Percentiles rank a stretch among this genome's conserved stretches.
Evolutionary conservation across 2,888 invertebrate genomes (phyloP).

Genomic region (Caenorhabditis doughertyi): DNA sequence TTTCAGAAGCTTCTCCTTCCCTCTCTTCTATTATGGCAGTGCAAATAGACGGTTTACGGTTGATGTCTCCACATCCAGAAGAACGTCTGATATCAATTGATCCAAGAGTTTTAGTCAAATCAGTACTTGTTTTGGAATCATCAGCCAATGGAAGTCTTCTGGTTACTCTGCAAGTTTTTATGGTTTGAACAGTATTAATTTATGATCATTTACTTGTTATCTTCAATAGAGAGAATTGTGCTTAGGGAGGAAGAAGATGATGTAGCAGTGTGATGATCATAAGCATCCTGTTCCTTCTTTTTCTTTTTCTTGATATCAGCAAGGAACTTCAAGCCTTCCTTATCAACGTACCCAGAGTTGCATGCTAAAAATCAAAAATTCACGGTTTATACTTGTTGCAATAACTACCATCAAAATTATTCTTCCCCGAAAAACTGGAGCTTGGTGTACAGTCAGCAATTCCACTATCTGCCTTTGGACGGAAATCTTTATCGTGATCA

Average conservation of each 20-base stretch:
- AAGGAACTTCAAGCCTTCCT: slow-evolving; percentile 41
- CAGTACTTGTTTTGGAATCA: background rate
- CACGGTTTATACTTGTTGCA: no score
- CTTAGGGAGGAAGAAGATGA: slow-evolving; percentile 26
- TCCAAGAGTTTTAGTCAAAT: slow-evolving; percentile 11
- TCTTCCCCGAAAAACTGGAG: slow-evolving; percentile 43
- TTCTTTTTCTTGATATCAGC: slow-evolving; percentile 35
- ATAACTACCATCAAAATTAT: slow-evolving; percentile 5
- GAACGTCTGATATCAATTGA: slow-evolving; percentile 25
- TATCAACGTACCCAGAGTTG: slow-evolving; percentile 16
- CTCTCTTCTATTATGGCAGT: slow-evolving; percentile 54
- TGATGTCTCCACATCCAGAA: slow-evolving; percentile 27
- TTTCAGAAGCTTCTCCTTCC: slow-evolving; percentile 45
- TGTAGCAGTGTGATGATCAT: background rate
- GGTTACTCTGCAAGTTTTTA: background rate
- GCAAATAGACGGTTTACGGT: slow-evolving; percentile 51
- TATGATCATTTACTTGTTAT: slow-evolving; percentile 44
- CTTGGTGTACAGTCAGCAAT: slow-evolving; percentile 57
- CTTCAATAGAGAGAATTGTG: slow-evolving; percentile 12
- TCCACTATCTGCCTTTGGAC: slow-evolving; percentile 52
- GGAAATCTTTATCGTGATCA: slow-evolving; percentile 37
- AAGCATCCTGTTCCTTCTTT: slow-evolving; percentile 21
- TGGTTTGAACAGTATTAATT: background rate
- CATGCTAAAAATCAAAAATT: slow-evolving; percentile 12
- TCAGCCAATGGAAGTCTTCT: background rate